A percentile compares a stretch with the other conserved stretches of the same genome.
Evolutionary conservation across 2,797 vertebrate species (phyloP).

Genomic region (Silurus aristotelis): DNA sequence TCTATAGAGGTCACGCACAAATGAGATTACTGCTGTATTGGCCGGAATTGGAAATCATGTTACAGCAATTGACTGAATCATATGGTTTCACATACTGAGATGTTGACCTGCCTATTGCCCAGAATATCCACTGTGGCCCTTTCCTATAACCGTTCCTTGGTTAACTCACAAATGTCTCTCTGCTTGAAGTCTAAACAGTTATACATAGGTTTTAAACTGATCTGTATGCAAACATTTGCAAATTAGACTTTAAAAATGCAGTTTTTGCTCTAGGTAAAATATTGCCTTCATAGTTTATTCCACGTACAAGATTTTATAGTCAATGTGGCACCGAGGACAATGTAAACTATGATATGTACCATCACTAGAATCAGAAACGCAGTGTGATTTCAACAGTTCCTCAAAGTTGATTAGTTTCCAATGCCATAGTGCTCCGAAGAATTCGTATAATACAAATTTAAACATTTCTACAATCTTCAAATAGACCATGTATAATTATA

Average conservation of each 20-base stretch:
- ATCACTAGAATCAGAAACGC: background rate
- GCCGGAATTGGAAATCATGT: background rate
- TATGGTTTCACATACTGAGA: background rate
- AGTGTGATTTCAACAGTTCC: background rate
- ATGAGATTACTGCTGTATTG: background rate
- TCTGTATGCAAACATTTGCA: background rate
- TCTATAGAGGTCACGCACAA: slow-evolving; percentile 7
- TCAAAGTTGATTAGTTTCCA: background rate
- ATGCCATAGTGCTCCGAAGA: background rate
- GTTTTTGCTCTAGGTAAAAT: background rate
- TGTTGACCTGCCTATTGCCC: background rate
- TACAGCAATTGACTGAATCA: background rate
- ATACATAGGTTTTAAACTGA: background rate
- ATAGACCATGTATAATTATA: background rate
- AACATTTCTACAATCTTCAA: background rate
- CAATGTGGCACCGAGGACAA: background rate
- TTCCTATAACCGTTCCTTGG: background rate
- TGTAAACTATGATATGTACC: background rate
- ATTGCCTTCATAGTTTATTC: background rate
- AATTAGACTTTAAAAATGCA: background rate
- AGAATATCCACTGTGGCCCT: background rate
- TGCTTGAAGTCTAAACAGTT: background rate
- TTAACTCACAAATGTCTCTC: background rate
- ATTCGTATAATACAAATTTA: background rate
- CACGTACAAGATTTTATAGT: background rate